A percentile compares a stretch with the other conserved stretches of the same genome.
Evolutionary conservation across 2,113 vertebrate species (phyloP).

Genomic region (Strigops habroptila): DNA sequence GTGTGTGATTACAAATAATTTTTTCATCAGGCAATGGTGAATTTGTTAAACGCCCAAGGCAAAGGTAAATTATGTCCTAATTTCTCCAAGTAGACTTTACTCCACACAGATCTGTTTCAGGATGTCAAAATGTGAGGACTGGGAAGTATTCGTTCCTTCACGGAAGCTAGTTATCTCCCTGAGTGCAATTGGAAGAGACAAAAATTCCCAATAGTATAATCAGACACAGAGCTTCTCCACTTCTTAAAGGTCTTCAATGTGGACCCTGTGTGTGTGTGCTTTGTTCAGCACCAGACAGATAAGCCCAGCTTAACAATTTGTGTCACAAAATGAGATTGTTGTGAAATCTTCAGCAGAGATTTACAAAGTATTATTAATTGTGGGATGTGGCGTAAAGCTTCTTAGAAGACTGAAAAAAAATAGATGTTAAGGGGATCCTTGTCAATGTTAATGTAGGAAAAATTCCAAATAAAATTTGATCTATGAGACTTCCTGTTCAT

Average conservation of each 20-base stretch:
- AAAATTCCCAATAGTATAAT: not conserved
- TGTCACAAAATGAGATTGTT: rapidly evolving
- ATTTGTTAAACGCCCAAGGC: not conserved
- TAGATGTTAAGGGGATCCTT: not conserved
- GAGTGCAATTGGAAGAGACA: not conserved
- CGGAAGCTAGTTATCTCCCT: not conserved
- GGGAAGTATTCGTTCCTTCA: not conserved
- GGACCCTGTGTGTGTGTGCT: not conserved
- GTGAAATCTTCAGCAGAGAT: not conserved
- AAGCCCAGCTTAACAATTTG: not conserved
- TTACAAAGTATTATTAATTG: not conserved
- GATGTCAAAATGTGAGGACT: not conserved
- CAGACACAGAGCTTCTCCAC: not conserved
- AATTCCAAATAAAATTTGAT: not conserved
- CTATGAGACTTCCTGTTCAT: not conserved
- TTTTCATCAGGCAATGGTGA: not conserved
- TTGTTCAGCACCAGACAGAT: not conserved
- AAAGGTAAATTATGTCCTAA: not conserved
- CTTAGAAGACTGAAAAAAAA: not conserved
- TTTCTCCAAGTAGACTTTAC: not conserved
- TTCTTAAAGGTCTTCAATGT: not conserved
- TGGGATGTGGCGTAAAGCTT: not conserved
- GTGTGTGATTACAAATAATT: not conserved
- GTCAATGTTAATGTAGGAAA: not conserved
- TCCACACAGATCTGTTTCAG: not conserved